phyloP scores from a whole-genome alignment of 2,797 vertebrate species.

The Decapterus maruadsi region DNA sequence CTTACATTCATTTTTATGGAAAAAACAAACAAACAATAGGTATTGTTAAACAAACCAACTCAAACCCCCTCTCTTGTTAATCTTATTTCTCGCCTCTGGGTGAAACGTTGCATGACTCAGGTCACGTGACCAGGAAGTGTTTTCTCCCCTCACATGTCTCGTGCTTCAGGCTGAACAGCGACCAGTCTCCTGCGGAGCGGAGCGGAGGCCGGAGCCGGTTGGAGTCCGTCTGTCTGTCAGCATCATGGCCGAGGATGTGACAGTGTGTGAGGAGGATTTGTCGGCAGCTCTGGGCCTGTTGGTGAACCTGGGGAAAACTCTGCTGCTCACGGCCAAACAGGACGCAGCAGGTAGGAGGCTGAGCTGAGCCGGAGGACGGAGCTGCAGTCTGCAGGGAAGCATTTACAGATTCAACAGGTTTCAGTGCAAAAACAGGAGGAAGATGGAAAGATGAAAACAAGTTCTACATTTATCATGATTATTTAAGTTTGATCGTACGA shows the following conservation, averaged over 20 bases:
- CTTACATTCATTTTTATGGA: no score
- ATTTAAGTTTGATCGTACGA: not conserved
- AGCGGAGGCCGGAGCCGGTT: not conserved
- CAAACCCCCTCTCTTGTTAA: not conserved
- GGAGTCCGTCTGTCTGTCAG: no score
- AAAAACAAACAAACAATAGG: no score
- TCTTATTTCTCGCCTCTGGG: not conserved
- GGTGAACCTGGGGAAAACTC: conserved; percentile 46
- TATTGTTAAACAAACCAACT: not conserved
- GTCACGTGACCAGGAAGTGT: conserved; percentile 17
- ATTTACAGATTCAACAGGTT: not conserved
- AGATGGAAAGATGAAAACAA: fast-evolving
- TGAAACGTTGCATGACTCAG: not conserved
- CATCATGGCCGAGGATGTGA: conserved; percentile 56
- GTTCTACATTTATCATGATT: fast-evolving
- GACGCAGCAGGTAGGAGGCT: conserved; percentile 68
- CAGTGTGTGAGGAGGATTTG: conserved; percentile 51
- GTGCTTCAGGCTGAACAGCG: fast-evolving
- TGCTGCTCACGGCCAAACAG: conserved; percentile 52
- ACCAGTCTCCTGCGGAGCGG: fast-evolving
- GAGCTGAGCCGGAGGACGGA: fast-evolving
- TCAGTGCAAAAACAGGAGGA: not conserved
- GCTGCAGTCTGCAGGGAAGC: not conserved
- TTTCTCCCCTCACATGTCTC: fast-evolving
- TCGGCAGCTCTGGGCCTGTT: conserved; percentile 39